Evolutionary conservation across 2,888 invertebrate species (phyloP), one percentile per base, ranked within the genome.

Genomic region (Cheiracanthium punctorium): DNA sequence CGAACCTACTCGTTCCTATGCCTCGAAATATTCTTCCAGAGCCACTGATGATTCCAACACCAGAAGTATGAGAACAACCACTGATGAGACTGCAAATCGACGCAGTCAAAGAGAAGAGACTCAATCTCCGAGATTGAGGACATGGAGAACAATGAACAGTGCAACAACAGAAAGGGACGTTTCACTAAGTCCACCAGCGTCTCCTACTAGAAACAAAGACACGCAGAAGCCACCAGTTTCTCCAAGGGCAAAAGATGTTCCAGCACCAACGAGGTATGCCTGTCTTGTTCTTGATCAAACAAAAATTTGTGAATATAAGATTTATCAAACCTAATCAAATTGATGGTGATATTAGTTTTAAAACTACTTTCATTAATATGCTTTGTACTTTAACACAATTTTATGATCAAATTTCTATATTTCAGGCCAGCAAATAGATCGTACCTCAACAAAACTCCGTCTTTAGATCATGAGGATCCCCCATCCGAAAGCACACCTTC

Each of bases 141-240:
- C 79, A 37, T 82, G 87, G 87, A 73, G 79, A 20, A 82, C 87
- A 14, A 72, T 58, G 0, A 87, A 67, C 17, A 74, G 76, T 48
- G 75, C 85, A 43, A 74, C 71, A 2, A 75, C 87, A 0, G 82
- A 87, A 64, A 74, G 79, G 29, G 82, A 82, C 2, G 72, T 72
- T 2, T 79, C 79, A 1, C 29, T 67, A 0, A 87, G 82, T 48
- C 82, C 82, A 7, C 79, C 82, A 12, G 58, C 82, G 1, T 82
- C 87, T 0, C 82, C 87, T 20, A 87, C 82, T 0, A 74, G 82
- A 14, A 73, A 29, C 12, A 70, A 80, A 41, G 87, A 87, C 12
- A 79, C 79, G 5, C 85, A 85, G 24, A 87, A 87, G 14, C 87
- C 87, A 30, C 87, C 87, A 20, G 74, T 80, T 12, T 87, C 87